Evolutionary conservation across 2,797 vertebrate genomes (phyloP).

Genomic region (Schizopygopsis malacanthus): DNA sequence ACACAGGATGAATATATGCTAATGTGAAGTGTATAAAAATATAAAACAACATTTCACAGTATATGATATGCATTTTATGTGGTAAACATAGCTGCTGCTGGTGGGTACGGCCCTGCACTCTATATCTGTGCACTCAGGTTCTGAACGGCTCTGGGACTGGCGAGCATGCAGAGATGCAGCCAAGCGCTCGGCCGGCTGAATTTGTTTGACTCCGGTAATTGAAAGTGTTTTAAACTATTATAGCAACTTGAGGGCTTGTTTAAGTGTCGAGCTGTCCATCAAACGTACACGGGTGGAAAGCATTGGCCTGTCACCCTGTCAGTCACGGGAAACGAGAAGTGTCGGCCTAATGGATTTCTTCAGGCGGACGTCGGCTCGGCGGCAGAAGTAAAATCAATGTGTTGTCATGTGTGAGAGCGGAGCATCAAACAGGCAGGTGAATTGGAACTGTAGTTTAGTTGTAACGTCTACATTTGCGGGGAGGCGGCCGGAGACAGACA

Average conservation of each 20-base stretch:
- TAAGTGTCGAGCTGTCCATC: slow-evolving; percentile 99
- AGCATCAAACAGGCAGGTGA: slow-evolving; percentile 92
- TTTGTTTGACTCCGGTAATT: slow-evolving; percentile 99
- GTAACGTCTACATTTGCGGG: slow-evolving; percentile 72
- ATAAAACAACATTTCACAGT: neutral
- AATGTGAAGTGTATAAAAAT: neutral
- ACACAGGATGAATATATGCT: neutral
- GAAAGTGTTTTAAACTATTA: slow-evolving; percentile 99
- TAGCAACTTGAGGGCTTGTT: slow-evolving; percentile 99
- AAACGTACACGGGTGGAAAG: slow-evolving; percentile 91
- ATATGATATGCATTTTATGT: neutral
- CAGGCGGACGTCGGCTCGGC: slow-evolving; percentile 86
- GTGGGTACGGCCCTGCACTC: neutral
- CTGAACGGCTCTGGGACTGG: slow-evolving; percentile 73
- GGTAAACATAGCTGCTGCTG: neutral
- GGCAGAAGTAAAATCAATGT: slow-evolving; percentile 95
- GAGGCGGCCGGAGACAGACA: slow-evolving; percentile 75
- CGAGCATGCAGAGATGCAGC: slow-evolving; percentile 72
- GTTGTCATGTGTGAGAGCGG: slow-evolving; percentile 93
- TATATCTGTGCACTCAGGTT: slow-evolving; percentile 53
- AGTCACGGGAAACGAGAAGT: slow-evolving; percentile 99
- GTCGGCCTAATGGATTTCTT: slow-evolving; percentile 99
- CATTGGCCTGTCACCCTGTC: slow-evolving; percentile 98
- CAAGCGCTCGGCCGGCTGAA: slow-evolving; percentile 78
- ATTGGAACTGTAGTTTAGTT: slow-evolving; percentile 87